Base-by-base conservation (phyloP, 2,888 invertebrate species). In the Cataglyphis altisquamis region DNA sequence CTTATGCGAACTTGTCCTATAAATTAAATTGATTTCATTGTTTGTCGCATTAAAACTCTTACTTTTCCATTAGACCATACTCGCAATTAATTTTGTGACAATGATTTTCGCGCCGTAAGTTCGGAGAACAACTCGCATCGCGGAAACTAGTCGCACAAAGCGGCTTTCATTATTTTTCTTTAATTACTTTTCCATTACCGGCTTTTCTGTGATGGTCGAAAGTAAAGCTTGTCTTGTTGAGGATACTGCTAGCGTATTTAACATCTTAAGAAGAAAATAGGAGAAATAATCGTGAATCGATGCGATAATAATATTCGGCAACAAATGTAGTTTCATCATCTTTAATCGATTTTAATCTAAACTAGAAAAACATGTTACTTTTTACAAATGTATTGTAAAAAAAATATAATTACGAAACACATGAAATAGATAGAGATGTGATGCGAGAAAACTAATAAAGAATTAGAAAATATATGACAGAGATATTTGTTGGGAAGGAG, bases 11-110 rank as follows among this genome's bases (percentile, higher is more conserved):
- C 29, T 48, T 18, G 52, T 32, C 4, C 15, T 55, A 63, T 80
- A 75, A 82, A 82, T 77, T 80, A 36, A 68, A 74, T 78, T 66
- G 63, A 66, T 29, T 57, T 25, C 18, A 45, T 60, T 75, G 29
- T n/a, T 52, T 64, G 52, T 70, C 62, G 70, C 80, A 81, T 86
- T 83, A 85, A 82, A 88, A 84, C 63, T 73, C 48, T 70, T 52
- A 45, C 48, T 77, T 81, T 81, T 81, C 77, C 74, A 63, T 86
- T 84, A 67, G 57, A 39, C 45, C 60, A 25, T 57, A 66, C 75
- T 78, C 55, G 72, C 62, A 82, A 87, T 87, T 87, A 82, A 87
- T 87, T 87, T 86, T 64, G 48, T 2, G 60, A 73, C 36, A 78
- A 78, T 78, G 72, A 78, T 25, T 68, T 21, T 41, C 12, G 12